phyloP scores from a whole-genome alignment of 2,888 invertebrate species.

The Xestia c-nigrum region DNA sequence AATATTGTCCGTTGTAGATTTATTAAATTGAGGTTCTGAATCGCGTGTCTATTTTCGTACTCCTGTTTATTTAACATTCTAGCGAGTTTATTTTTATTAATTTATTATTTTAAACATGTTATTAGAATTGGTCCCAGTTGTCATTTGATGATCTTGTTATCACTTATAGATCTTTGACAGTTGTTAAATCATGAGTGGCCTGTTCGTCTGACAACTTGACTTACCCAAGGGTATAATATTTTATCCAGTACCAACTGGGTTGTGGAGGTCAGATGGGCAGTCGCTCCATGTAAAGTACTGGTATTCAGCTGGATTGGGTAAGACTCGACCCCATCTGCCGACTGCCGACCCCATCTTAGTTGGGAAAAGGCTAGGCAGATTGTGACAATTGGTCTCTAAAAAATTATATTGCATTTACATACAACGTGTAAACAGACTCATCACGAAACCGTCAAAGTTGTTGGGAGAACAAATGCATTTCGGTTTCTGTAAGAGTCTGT shows the following conservation, averaged over 20 bases:
- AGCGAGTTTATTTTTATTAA: background rate
- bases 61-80: background rate
- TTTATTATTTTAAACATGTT: background rate
- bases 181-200: background rate
- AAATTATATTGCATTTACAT: too few species aligned
- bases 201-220: background rate
- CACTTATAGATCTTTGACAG: background rate
- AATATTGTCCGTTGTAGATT: constrained; percentile 1
- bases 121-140: background rate
- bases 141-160: background rate
- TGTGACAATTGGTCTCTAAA: background rate
- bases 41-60: background rate
- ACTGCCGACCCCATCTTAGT: background rate
- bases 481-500: too few species aligned
- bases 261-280: background rate
- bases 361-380: background rate
- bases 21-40: background rate
- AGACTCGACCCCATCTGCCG: background rate
- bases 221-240: background rate
- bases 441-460: too few species aligned
- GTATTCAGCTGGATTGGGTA: too few species aligned
- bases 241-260: background rate
- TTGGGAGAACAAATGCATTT: too few species aligned
- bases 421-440: too few species aligned
- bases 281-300: background rate